A percentile compares a stretch with the other conserved stretches of the same genome.
Conservation (phyloP, 2,113 vertebrate species). For the Pachyramphus minor region DNA sequence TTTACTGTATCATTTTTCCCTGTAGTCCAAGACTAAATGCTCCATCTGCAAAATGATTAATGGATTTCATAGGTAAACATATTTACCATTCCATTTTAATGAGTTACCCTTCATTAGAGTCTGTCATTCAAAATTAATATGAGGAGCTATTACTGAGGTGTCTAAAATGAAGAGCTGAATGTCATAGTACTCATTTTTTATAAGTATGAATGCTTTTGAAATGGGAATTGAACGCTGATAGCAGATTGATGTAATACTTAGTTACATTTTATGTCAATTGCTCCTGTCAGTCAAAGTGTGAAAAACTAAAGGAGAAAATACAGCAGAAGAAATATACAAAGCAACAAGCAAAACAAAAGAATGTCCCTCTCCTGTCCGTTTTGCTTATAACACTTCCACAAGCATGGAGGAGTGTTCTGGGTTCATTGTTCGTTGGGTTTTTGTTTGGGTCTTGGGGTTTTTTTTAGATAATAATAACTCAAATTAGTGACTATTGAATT, state of each 20-base stretch:
- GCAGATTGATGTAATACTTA: not conserved
- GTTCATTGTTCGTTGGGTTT: not conserved
- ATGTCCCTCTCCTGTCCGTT: not conserved
- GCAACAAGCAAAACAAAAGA: not conserved
- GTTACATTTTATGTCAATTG: not conserved
- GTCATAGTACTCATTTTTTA: not conserved
- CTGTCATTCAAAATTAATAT: constrained; percentile 13
- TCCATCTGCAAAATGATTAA: constrained; percentile 22
- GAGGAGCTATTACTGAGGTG: not conserved
- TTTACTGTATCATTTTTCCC: not conserved
- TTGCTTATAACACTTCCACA: not conserved
- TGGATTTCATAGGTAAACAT: constrained; percentile 32
- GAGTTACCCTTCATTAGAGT: not conserved
- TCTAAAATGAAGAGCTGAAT: constrained; percentile 2
- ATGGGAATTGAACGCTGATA: not conserved
- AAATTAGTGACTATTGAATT: not conserved
- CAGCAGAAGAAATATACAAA: not conserved
- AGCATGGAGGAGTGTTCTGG: not conserved
- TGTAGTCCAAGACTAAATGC: not conserved
- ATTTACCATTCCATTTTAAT: constrained; percentile 8
- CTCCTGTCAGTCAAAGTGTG: not conserved
- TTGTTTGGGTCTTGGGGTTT: too few species aligned
- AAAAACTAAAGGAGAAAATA: not conserved
- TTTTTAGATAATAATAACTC: not conserved
- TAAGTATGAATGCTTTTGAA: not conserved